Conservation (phyloP, 2,797 vertebrate species). For the Urosaurus nigricauda region DNA sequence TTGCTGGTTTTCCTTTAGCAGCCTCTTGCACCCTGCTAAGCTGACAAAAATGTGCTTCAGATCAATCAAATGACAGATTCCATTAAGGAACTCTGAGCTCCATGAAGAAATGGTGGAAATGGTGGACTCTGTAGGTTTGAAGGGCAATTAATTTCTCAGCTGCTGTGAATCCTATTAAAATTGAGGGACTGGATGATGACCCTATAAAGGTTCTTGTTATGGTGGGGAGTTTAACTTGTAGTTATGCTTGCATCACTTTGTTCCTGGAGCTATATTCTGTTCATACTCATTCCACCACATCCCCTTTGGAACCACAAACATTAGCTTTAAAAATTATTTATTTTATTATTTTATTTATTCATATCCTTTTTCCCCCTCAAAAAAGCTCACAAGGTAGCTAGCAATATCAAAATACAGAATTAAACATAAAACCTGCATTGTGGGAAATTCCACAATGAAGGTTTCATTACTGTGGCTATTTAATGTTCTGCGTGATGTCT, state of each 20-base stretch:
- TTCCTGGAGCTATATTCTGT: neutral
- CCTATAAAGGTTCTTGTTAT: neutral
- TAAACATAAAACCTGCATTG: neutral
- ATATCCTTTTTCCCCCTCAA: no score
- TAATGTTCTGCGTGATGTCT: neutral
- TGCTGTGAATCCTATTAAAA: neutral
- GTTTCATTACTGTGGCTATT: neutral
- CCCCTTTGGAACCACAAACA: no score
- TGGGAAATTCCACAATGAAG: neutral
- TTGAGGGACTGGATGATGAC: neutral
- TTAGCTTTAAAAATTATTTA: neutral
- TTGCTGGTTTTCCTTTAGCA: conserved; percentile 21
- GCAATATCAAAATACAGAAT: no score
- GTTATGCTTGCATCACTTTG: neutral
- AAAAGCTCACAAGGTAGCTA: no score
- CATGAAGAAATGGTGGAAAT: conserved; percentile 26
- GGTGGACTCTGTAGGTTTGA: neutral
- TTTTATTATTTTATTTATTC: no score
- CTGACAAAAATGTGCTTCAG: conserved; percentile 25
- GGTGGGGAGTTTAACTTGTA: neutral
- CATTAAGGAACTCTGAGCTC: conserved; percentile 16
- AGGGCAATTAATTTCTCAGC: conserved; percentile 27
- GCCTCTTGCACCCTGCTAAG: neutral
- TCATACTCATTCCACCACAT: neutral
- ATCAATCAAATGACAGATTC: conserved; percentile 38